phyloP scores from a whole-genome alignment of 1,140 invertebrate genomes.

The Gryon sp. region DNA sequence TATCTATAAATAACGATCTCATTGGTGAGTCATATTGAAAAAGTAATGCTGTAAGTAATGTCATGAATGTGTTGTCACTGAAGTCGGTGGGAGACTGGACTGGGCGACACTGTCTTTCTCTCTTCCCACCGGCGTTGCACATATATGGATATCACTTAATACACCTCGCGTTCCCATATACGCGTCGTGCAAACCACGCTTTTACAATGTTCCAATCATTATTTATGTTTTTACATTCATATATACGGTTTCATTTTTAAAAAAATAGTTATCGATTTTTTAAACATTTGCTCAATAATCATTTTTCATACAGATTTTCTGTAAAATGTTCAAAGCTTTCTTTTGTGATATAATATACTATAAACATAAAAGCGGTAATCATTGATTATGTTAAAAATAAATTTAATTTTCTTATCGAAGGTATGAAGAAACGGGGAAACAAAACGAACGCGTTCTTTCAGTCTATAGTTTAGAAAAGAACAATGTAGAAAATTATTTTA shows the following conservation, averaged over 20 bases:
- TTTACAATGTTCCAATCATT: constrained; percentile 19
- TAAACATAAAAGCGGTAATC: too few species aligned
- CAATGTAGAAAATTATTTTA: too few species aligned
- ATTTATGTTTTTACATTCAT: constrained; percentile 32
- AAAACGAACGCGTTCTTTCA: too few species aligned
- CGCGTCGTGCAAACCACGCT: constrained; percentile 16
- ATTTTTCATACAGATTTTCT: too few species aligned
- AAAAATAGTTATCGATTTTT: too few species aligned
- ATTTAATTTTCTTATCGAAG: too few species aligned
- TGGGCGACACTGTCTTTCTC: constrained; percentile 62
- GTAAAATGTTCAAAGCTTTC: too few species aligned
- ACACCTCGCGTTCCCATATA: constrained; percentile 62
- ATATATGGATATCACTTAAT: constrained; percentile 74
- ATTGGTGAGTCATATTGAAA: constrained; percentile 74
- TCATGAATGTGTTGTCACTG: constrained; percentile 23
- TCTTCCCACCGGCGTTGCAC: constrained; percentile 71
- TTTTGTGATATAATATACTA: too few species aligned
- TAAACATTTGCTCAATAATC: neutral
- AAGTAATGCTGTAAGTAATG: constrained; percentile 27
- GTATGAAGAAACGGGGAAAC: too few species aligned
- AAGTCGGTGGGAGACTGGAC: constrained; percentile 60
- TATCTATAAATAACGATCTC: constrained; percentile 76
- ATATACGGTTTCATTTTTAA: neutral
- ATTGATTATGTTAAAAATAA: too few species aligned
- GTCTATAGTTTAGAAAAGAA: constrained; percentile 32